Evolutionary conservation across 2,888 invertebrate species (phyloP).

Genomic region (Eupithecia insigniata): DNA sequence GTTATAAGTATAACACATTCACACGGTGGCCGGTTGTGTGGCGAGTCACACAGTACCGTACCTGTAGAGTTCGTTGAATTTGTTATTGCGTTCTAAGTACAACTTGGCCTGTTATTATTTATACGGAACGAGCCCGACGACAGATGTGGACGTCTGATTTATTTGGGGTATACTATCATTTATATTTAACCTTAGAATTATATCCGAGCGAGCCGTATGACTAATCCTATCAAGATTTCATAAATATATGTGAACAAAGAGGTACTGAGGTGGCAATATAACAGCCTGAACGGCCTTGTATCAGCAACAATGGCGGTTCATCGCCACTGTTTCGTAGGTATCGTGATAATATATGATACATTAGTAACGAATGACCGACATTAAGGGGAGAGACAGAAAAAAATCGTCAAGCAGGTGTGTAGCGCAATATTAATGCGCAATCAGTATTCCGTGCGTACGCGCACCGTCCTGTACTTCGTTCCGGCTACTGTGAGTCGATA

Average conservation of each 20-base stretch:
- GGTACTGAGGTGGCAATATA: slow-evolving; percentile 44
- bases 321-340: slow-evolving; percentile 63
- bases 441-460: slow-evolving; percentile 80
- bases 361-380: slow-evolving; percentile 82
- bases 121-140: slow-evolving; percentile 70
- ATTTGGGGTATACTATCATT: slow-evolving; percentile 69
- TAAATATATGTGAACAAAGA: slow-evolving; percentile 41
- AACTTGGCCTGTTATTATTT: slow-evolving; percentile 77
- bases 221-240: slow-evolving; percentile 54
- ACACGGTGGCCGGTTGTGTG: slow-evolving; percentile 79
- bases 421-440: slow-evolving; percentile 82
- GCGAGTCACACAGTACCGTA: slow-evolving; percentile 81
- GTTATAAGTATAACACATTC: slow-evolving; percentile 74
- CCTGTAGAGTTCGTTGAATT: slow-evolving; percentile 84
- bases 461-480: slow-evolving; percentile 83
- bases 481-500: slow-evolving; percentile 84
- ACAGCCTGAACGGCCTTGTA: slow-evolving; percentile 72
- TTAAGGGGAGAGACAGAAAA: slow-evolving; percentile 81
- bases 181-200: slow-evolving; percentile 56
- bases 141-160: slow-evolving; percentile 71
- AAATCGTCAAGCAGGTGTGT: slow-evolving; percentile 81
- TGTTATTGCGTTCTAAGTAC: slow-evolving; percentile 83
- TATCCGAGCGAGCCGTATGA: slow-evolving; percentile 53
- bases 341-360: slow-evolving; percentile 80
- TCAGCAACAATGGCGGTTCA: slow-evolving; percentile 68